A percentile compares a stretch with the other conserved stretches of the same genome.
phyloP scores from a whole-genome alignment of 2,797 vertebrate genomes.

The Ptychobarbus kaznakovi region DNA sequence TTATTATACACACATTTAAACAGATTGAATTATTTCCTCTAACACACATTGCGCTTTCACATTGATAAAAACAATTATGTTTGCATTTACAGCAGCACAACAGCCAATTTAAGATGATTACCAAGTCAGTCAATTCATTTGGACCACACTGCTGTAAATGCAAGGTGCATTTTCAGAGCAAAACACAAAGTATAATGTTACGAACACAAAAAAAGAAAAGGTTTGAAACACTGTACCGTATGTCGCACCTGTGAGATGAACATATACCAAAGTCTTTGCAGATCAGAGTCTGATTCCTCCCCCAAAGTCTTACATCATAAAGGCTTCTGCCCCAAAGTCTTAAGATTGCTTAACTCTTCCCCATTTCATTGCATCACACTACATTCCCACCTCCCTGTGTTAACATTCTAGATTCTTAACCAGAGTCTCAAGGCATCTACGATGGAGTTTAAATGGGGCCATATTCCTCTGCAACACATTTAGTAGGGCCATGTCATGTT shows the following conservation, averaged over 20 bases:
- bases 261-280: conserved; percentile 76
- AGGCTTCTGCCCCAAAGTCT: conserved; percentile 63
- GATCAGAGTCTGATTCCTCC: conserved; percentile 84
- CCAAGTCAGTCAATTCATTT: conserved; percentile 26
- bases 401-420: conserved; percentile 75
- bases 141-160: conserved; percentile 75
- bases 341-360: conserved; percentile 72
- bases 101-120: conserved; percentile 5
- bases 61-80: conserved; percentile 67
- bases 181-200: conserved; percentile 77
- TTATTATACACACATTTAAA: conserved; percentile 71
- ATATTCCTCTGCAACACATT: conserved; percentile 89
- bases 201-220: conserved; percentile 76
- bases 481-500: conserved; percentile 84
- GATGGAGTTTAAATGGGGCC: conserved; percentile 74
- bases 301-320: conserved; percentile 89
- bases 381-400: conserved; percentile 54
- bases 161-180: conserved; percentile 67
- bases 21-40: conserved; percentile 71
- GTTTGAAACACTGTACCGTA: conserved; percentile 81
- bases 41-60: conserved; percentile 73
- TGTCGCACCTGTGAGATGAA: conserved; percentile 74
- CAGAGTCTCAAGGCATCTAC: conserved; percentile 87
- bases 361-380: conserved; percentile 73
- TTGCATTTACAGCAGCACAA: conserved; percentile 78